phyloP scores from a whole-genome alignment of 2,797 vertebrate genomes.

The Mus spretus region DNA sequence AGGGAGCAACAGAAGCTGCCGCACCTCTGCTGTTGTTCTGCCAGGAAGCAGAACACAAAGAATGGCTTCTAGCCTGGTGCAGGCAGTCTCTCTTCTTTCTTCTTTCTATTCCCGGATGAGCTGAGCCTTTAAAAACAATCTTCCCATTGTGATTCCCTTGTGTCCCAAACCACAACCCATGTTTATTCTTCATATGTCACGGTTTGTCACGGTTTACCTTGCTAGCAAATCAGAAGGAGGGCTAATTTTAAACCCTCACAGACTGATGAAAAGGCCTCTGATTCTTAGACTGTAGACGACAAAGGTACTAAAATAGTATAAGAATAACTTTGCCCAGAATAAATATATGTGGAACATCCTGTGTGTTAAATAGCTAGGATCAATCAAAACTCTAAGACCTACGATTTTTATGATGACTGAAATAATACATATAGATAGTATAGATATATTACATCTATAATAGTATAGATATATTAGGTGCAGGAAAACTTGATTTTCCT shows the following conservation, averaged over 20 bases:
- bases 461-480: not conserved
- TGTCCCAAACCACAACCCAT: not conserved
- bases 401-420: slow-evolving; percentile 42
- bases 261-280: not conserved
- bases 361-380: not conserved
- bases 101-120: slow-evolving; percentile 60
- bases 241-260: slow-evolving; percentile 4
- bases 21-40: slow-evolving; percentile 68
- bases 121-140: slow-evolving; percentile 55
- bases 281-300: slow-evolving; percentile 12
- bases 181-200: slow-evolving; percentile 15
- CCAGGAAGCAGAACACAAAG: slow-evolving; percentile 68
- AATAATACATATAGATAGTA: not conserved
- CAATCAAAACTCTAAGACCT: slow-evolving; percentile 20
- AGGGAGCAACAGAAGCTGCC: not conserved
- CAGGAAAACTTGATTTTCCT: slow-evolving; percentile 31
- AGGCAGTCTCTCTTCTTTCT: slow-evolving; percentile 51
- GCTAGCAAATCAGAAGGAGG: slow-evolving; percentile 54
- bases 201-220: slow-evolving; percentile 32
- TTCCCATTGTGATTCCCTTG: slow-evolving; percentile 58
- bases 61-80: not conserved
- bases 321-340: slow-evolving; percentile 35
- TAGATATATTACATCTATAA: not conserved
- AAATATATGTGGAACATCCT: slow-evolving; percentile 2
- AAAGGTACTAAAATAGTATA: slow-evolving; percentile 36